Base-by-base conservation (phyloP, 2,888 invertebrate species). In the Micropterix aruncella region DNA sequence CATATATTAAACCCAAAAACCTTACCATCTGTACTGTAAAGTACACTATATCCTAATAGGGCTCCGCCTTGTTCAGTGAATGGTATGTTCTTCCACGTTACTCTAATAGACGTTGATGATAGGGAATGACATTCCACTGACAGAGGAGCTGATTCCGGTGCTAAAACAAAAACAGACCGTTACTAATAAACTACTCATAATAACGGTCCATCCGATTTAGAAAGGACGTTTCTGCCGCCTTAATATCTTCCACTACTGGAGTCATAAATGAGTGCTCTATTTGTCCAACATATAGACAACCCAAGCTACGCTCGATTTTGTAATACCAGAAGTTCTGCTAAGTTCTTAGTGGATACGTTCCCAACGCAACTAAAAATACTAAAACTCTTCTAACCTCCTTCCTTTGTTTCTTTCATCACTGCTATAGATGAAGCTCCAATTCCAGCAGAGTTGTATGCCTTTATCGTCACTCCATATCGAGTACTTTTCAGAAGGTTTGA, bases 351-450 rank as follows among this genome's bases (percentile, higher is more conserved):
- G n/a, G n/a, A n/a, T n/a, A n/a, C n/a, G n/a, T n/a, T n/a, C n/a
- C n/a, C n/a, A n/a, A n/a, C n/a, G n/a, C n/a, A n/a, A n/a, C n/a
- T n/a, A n/a, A n/a, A n/a, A n/a, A n/a, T n/a, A n/a, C n/a, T n/a
- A n/a, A n/a, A n/a, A n/a, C n/a, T n/a, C n/a, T n/a, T n/a, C 67
- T 60, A 65, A 83, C 83, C 83, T 64, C 91, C 90, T 73, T 91
- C 91, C 52, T 87, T 77, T 1, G 92, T 92, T 41, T 84, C 83
- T 43, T 85, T 86, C 50, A 80, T 77, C 2, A 86, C 75, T 19
- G 83, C 79, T 5, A 79, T 65, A 2, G 89, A 89, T 51, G 80
- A 77, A 0, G 91, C 89, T 1, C 93, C 90, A 9, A 81, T 75
- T 1, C 91, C 90, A 16, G 87, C 82, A 49, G 79, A 80, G 55